Evolutionary conservation across 2,113 vertebrate genomes (phyloP), one percentile per base, ranked within the genome.

Genomic region (Oxyruncus cristatus): DNA sequence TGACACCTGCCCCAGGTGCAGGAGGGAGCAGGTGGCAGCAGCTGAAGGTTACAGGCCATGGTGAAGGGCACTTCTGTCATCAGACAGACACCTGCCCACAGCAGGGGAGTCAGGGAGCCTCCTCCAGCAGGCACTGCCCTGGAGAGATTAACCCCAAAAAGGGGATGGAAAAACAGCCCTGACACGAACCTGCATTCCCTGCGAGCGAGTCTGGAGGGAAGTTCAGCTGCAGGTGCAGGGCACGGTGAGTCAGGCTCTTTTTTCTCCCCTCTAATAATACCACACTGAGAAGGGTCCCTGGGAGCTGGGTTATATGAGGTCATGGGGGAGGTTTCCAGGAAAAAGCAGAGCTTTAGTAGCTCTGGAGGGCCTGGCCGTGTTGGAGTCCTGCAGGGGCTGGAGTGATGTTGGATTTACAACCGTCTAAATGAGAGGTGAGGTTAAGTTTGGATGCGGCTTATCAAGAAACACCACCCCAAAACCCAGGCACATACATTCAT

Each of bases 151-250:
- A 95, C 71, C 74, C 92, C 2, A 0, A 76, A 91, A 89, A 91
- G 23, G 77, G 76, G 87, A 44, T 93, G 92, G 86, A 88, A 95
- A 95, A 92, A 32, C 37, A 82, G 59, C 85, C 66, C 79, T 84
- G 88, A 76, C 14, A 8, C 56, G 47, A 89, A 67, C 32, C 37
- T 58, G 56, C 75, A 65, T 85, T 88, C 92, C 68, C 80, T 72
- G 68, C 28, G 50, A 5, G n/a, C 0, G 2, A 78, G 28, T 5
- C 32, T 11, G 66, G 55, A 80, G 71, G 50, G 52, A 63, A 81
- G 65, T 27, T 39, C 67, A 70, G 87, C 50, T 1, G 0, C 61
- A 19, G 72, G 58, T 44, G 70, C 88, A 88, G 85, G n/a, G 42
- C 58, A 35, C 0, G 0, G 32, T 63, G 94, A 95, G 68, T 55